phyloP scores from a whole-genome alignment of 1,140 invertebrate species.

The Tyrophagus putrescentiae region DNA sequence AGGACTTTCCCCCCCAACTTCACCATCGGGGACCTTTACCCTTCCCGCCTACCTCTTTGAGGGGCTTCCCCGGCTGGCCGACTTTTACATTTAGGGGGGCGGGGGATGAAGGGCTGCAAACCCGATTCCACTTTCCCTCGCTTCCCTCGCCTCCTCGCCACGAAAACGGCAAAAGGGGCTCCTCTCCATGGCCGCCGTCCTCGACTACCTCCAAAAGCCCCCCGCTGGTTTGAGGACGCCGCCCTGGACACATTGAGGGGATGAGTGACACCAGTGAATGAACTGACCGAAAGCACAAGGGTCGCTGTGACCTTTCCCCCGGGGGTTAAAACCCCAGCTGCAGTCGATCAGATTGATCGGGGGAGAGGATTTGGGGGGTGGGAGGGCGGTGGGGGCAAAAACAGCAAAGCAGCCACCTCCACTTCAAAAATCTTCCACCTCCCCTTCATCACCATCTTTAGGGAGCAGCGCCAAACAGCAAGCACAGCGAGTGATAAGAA shows the following conservation, averaged over 20 bases:
- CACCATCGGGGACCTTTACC: conserved; percentile 73
- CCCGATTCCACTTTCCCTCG: conserved; percentile 91
- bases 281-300: conserved; percentile 75
- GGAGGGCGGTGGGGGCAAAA: too few species aligned
- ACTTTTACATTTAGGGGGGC: conserved; percentile 64
- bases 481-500: too few species aligned
- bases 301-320: conserved; percentile 73
- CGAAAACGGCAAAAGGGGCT: conserved; percentile 92
- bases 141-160: conserved; percentile 74
- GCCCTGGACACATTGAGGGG: conserved; percentile 53
- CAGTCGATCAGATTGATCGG: conserved; percentile 86
- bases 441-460: too few species aligned
- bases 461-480: too few species aligned
- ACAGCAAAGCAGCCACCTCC: too few species aligned
- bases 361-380: conserved; percentile 39
- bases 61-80: conserved; percentile 80
- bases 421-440: too few species aligned
- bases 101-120: conserved; percentile 59
- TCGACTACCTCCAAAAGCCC: conserved; percentile 58
- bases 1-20: conserved; percentile 85
- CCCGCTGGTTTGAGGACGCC: conserved; percentile 51
- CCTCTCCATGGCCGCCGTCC: conserved; percentile 78
- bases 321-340: conserved; percentile 76
- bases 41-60: conserved; percentile 72
- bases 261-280: conserved; percentile 80